Evolutionary conservation across 2,113 vertebrate genomes (phyloP).

Genomic region (Bujurquina vittata): DNA sequence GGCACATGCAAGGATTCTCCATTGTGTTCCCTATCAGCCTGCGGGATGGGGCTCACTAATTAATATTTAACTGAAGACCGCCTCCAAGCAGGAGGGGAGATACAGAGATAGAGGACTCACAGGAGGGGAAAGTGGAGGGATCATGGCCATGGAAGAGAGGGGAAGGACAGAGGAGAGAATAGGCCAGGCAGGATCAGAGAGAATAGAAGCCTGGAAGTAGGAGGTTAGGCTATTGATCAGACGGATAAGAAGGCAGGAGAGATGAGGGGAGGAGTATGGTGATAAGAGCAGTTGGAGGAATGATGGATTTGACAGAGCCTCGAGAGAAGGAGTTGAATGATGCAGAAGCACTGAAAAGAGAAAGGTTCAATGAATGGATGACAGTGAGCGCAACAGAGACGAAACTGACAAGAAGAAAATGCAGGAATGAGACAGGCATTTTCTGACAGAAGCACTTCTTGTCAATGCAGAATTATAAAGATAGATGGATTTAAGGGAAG

Average conservation of each 20-base stretch:
- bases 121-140: constrained; percentile 37
- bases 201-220: constrained; percentile 32
- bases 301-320: constrained; percentile 27
- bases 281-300: constrained; percentile 46
- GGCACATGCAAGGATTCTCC: constrained; percentile 73
- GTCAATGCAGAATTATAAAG: not conserved
- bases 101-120: constrained; percentile 46
- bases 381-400: not conserved
- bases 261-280: constrained; percentile 28
- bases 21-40: constrained; percentile 75
- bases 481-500: not conserved
- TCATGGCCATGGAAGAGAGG: constrained; percentile 22
- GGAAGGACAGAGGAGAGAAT: constrained; percentile 18
- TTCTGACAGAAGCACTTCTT: not conserved
- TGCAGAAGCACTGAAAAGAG: constrained; percentile 3
- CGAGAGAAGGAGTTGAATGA: not conserved
- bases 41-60: constrained; percentile 73
- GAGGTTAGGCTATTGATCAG: constrained; percentile 54
- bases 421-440: not conserved
- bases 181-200: constrained; percentile 25
- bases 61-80: constrained; percentile 78
- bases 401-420: not conserved
- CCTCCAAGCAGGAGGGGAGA: constrained; percentile 65
- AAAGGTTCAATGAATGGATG: constrained; percentile 10
- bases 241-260: constrained; percentile 46